Conservation (phyloP, 1,140 invertebrate species). For the Pseudomyrmex dendroicus region DNA sequence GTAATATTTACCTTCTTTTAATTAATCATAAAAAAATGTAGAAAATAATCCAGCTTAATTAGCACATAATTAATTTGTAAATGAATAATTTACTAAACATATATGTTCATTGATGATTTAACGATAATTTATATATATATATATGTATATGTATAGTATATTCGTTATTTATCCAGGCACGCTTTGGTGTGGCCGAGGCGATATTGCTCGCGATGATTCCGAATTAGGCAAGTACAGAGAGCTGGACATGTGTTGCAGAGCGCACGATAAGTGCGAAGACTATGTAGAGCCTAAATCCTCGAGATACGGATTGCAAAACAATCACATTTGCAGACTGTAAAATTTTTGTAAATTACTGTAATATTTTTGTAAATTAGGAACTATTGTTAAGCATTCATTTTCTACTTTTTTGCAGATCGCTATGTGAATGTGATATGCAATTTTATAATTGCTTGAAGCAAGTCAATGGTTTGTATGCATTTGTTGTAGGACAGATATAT, state of each 20-base stretch:
- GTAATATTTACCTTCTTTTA: not conserved
- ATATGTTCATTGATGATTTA: not conserved
- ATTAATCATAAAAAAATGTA: no score
- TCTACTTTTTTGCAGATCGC: slow-evolving; percentile 12
- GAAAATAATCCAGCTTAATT: no score
- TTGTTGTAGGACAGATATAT: slow-evolving; percentile 10
- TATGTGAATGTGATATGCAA: slow-evolving; percentile 37
- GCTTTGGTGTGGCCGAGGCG: slow-evolving; percentile 31
- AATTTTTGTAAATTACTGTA: no score
- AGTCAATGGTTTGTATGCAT: slow-evolving; percentile 10
- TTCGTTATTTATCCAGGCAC: slow-evolving; percentile 20
- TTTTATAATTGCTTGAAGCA: slow-evolving; percentile 26
- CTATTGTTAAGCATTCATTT: not conserved
- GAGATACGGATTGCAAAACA: slow-evolving; percentile 30
- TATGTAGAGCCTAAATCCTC: not conserved
- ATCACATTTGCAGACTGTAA: slow-evolving; percentile 31
- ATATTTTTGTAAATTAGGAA: not conserved
- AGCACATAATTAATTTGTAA: no score
- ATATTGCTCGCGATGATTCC: slow-evolving; percentile 21
- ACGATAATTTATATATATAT: no score
- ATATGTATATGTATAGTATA: not conserved
- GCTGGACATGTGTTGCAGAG: slow-evolving; percentile 31
- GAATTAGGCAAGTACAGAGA: slow-evolving; percentile 7
- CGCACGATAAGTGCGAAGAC: slow-evolving; percentile 23
- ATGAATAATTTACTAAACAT: no score